Evolutionary conservation across 2,888 invertebrate genomes (phyloP).

Genomic region (Isoperla grammatica): DNA sequence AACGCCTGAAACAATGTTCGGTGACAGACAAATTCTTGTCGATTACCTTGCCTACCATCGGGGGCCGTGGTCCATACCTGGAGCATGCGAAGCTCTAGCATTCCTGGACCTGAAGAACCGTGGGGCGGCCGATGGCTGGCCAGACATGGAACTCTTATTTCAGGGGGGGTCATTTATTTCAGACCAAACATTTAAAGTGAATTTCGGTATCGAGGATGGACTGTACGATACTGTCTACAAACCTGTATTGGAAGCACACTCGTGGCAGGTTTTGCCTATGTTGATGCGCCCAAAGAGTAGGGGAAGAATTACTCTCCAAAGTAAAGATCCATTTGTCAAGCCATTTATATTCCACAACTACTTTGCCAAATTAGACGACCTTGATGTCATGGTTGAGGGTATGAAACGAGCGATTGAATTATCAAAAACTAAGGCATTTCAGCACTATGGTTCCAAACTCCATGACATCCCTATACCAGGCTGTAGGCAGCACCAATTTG

Average conservation of each 20-base stretch:
- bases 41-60: constrained; percentile 51
- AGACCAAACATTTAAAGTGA: constrained; percentile 44
- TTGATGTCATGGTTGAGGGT: constrained; percentile 41
- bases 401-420: constrained; percentile 52
- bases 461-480: constrained; percentile 51
- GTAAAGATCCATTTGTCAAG: constrained; percentile 62
- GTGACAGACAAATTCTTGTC: constrained; percentile 37
- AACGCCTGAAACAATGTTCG: constrained; percentile 38
- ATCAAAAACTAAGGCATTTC: constrained; percentile 48
- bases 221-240: constrained; percentile 44
- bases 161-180: constrained; percentile 50
- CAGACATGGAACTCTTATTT: constrained; percentile 61
- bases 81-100: constrained; percentile 61
- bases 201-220: constrained; percentile 41
- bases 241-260: constrained; percentile 41
- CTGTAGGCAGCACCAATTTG: constrained; percentile 53
- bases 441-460: constrained; percentile 51
- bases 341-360: constrained; percentile 78
- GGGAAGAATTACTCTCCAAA: constrained; percentile 61
- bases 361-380: constrained; percentile 53
- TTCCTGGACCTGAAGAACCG: constrained; percentile 58
- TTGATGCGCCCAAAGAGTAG: constrained; percentile 66
- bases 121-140: constrained; percentile 51
- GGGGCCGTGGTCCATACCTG: constrained; percentile 57
- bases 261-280: constrained; percentile 58